phyloP scores from a whole-genome alignment of 2,113 vertebrate genomes.

The Vulpes vulpes region DNA sequence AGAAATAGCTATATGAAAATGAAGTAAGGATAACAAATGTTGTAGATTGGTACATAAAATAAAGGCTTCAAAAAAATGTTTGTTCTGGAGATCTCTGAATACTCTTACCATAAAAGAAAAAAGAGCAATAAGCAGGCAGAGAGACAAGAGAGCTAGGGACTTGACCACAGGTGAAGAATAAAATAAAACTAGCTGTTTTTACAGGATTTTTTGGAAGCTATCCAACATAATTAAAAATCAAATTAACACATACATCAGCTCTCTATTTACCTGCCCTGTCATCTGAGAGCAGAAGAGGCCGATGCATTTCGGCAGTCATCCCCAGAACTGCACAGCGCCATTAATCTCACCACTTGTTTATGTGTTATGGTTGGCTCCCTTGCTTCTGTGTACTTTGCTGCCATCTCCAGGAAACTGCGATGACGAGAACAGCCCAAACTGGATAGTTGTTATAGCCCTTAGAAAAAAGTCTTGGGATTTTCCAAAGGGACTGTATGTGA shows the following conservation, averaged over 20 bases:
- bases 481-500: not conserved
- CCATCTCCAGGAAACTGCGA: conserved; percentile 86
- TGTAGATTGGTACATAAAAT: conserved; percentile 44
- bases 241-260: conserved; percentile 75
- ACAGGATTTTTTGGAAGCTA: not conserved
- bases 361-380: not conserved
- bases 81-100: conserved; percentile 39
- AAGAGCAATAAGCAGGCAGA: not conserved
- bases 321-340: conserved; percentile 72
- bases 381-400: conserved; percentile 86
- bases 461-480: not conserved
- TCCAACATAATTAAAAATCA: conserved; percentile 76
- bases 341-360: conserved; percentile 78
- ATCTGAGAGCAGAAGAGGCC: conserved; percentile 75
- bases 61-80: not conserved
- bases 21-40: conserved; percentile 60
- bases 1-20: conserved; percentile 81
- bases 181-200: conserved; percentile 57
- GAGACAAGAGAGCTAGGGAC: not conserved
- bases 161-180: conserved; percentile 45
- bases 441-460: not conserved
- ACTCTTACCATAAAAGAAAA: conserved; percentile 61
- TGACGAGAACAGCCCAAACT: not conserved
- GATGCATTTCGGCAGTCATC: conserved; percentile 72
- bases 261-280: conserved; percentile 77